These are phyloP conservation scores for Varecia variegata DNA, from an alignment of 2,797 vertebrate genomes.

Conservation along the genomic window DNA sequence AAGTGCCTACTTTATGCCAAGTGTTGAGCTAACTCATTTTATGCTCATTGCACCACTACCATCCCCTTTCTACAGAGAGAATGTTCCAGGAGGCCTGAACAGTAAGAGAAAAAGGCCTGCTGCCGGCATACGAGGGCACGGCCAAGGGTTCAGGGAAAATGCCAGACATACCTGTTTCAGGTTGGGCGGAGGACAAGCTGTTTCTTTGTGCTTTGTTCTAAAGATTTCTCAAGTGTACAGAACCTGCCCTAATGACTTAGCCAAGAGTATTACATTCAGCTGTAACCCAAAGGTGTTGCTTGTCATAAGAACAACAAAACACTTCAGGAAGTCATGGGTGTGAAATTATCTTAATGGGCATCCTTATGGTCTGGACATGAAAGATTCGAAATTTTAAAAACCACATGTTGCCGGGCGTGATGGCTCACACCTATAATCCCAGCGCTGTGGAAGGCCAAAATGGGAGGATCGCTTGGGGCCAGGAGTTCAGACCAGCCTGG, in stretches of 20 bases:
- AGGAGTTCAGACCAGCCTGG: background rate
- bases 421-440: background rate
- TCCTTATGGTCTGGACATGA: background rate
- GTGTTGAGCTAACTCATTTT: background rate
- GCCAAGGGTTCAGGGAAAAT: background rate
- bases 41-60: background rate
- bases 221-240: conserved; percentile 12
- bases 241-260: background rate
- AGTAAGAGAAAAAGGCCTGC: background rate
- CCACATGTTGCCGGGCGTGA: background rate
- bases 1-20: background rate
- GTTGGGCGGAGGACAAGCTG: background rate
- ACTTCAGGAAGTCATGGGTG: background rate
- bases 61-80: background rate
- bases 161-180: conserved; percentile 27
- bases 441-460: background rate
- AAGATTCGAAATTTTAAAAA: background rate
- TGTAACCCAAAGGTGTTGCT: background rate
- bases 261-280: background rate
- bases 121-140: background rate
- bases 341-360: background rate
- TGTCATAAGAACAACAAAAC: background rate
- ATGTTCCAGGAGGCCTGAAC: background rate
- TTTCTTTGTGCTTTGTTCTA: conserved; percentile 53
- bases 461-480: background rate